Evolutionary conservation across 1,140 invertebrate species (phyloP).

Genomic region (roundworm (Caenorhabditis elegans)): WBcel235 BX284604.4:2443001-2443500

Average conservation of each 20-base stretch:
- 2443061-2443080: too few relatives aligned
- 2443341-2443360: not conserved
- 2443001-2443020: too few relatives aligned
- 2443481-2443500: too few relatives aligned
- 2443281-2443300: conserved; percentile 23
- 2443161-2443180: too few relatives aligned
- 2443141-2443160: too few relatives aligned
- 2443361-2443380: not conserved
- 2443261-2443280: conserved; percentile 32
- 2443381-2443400: not conserved
- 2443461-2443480: not conserved
- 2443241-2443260: conserved; percentile 37
- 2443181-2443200: too few relatives aligned
- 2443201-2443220: too few relatives aligned
- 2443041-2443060: too few relatives aligned
- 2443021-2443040: too few relatives aligned
- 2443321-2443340: not conserved
- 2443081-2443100: too few relatives aligned
- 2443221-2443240: conserved; percentile 16
- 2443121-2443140: not conserved
- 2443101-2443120: too few relatives aligned
- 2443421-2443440: too few relatives aligned
- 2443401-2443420: not conserved
- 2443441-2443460: not conserved
- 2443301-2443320: conserved; percentile 2